Conservation (phyloP, 2,113 vertebrate species). For the Hymenochirus boettgeri region DNA sequence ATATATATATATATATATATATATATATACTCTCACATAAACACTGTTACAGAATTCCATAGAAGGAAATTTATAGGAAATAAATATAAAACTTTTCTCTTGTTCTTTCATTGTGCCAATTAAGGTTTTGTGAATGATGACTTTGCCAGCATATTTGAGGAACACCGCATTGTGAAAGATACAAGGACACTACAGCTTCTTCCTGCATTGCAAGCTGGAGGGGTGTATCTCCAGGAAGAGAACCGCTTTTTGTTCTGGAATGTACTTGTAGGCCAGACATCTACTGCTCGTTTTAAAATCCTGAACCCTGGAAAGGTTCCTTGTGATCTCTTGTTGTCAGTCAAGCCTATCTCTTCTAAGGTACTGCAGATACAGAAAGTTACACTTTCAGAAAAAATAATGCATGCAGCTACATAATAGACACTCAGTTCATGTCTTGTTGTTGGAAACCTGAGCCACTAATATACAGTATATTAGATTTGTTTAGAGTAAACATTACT, state of each 20-base stretch:
- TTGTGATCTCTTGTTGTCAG: conserved; percentile 62
- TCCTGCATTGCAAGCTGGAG: conserved; percentile 51
- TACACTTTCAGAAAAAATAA: no score
- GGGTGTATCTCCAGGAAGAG: conserved; percentile 75
- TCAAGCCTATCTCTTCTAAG: conserved; percentile 63
- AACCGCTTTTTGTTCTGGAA: conserved; percentile 83
- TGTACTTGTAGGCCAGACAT: conserved; percentile 63
- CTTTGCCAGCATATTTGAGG: conserved; percentile 71
- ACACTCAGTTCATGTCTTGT: no score
- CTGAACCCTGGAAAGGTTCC: conserved; percentile 68
- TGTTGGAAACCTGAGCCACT: no score
- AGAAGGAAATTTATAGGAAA: no score
- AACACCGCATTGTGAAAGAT: conserved; percentile 74
- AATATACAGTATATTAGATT: no score
- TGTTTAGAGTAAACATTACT: no score
- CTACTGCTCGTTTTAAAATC: conserved; percentile 77
- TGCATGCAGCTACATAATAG: no score
- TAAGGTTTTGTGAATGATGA: conserved; percentile 69
- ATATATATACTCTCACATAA: no score
- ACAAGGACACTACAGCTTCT: conserved; percentile 56
- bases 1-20: no score
- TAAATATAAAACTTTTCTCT: no score
- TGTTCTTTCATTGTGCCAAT: no score
- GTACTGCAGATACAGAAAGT: conserved; percentile 56
- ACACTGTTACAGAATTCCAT: no score